Conservation (phyloP, 2,113 vertebrate species). For the Paratilapia polleni region DNA sequence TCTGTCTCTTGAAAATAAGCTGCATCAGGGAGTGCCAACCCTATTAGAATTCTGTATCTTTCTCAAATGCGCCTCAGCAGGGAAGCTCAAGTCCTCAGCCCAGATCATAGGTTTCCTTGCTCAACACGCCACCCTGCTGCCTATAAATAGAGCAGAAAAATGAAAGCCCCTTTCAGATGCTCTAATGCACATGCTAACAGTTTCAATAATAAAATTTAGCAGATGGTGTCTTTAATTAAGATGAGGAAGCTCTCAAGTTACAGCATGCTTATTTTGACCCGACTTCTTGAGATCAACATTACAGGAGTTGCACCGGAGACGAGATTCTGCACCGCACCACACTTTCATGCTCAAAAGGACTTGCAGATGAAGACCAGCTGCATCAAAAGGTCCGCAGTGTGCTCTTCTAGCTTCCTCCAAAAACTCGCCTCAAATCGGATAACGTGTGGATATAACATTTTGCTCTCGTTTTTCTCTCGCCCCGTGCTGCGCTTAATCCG, state of each 20-base stretch:
- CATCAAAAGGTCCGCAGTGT: constrained; percentile 57
- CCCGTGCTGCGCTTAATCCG: constrained; percentile 49
- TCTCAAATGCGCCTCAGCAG: constrained; percentile 10
- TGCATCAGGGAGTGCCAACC: background rate
- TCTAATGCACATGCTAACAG: background rate
- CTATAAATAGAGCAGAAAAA: constrained; percentile 40
- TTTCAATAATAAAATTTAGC: constrained; percentile 59
- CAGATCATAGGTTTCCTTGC: background rate
- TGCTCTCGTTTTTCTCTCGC: constrained; percentile 44
- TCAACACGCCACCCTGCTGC: constrained; percentile 7
- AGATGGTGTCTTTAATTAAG: constrained; percentile 67
- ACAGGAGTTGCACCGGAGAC: constrained; percentile 41
- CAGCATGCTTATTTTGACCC: constrained; percentile 39
- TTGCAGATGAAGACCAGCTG: constrained; percentile 60
- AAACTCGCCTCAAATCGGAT: constrained; percentile 18
- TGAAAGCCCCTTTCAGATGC: constrained; percentile 2
- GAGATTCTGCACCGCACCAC: constrained; percentile 15
- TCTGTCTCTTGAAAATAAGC: background rate
- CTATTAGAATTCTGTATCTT: constrained; percentile 1
- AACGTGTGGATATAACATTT: constrained; percentile 66
- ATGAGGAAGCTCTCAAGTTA: constrained; percentile 16
- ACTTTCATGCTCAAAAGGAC: constrained; percentile 69
- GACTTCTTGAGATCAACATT: constrained; percentile 34
- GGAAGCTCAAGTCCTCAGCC: background rate
- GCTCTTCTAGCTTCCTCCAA: constrained; percentile 10